Base-by-base conservation (phyloP, 1,140 invertebrate species). In the Plectrocnemia conspersa region DNA sequence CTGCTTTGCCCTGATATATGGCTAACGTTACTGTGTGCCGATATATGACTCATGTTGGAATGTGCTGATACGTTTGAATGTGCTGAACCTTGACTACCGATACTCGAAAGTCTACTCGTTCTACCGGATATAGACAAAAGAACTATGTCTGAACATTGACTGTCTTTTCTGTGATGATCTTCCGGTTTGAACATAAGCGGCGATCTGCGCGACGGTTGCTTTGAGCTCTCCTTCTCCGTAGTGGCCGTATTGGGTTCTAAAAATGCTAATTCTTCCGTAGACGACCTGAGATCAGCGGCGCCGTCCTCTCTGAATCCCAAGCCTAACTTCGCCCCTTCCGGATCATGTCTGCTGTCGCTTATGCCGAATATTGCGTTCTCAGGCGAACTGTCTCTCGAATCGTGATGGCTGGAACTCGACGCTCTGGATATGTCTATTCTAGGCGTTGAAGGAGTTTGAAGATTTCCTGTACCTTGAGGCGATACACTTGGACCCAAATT, bases 371-470 rank as follows among this genome's bases (percentile, higher is more conserved):
- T 76, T 61, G 88, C 86, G 60, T 82, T 77, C 65, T 89, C 87
- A 0, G 88, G 89, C 19, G 84, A 87, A 56, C 84, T 87, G 61
- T 89, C 87, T 41, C 85, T 79, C 61, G 86, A 89, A 67, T 90
- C 85, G 65, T 90, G 88, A 61, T 89, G 88, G 18, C 87, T 90
- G 22, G 87, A 89, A 67, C 86, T 89, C 61, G 87, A 90, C 2
- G 89, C 89, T 41, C 89, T 77, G 49, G 88, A 91, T 63, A 92
- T 88, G 71, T 91, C 89, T 62, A 91, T 92, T 59, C 89, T 80
- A 1, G 89, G 89, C 29, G 88, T 87, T 48, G 80, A 80, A 10
- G 86, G 83, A 40, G 83, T 82, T 58, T 80, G 82, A 45, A 85
- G 64, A 22, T 54, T 63, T n/a, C 63, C 60, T 21, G 59, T 56